Evolutionary conservation across 1,140 invertebrate species (phyloP), one percentile per base, ranked within the genome.

Genomic region (Amphibalanus amphitrite): DNA sequence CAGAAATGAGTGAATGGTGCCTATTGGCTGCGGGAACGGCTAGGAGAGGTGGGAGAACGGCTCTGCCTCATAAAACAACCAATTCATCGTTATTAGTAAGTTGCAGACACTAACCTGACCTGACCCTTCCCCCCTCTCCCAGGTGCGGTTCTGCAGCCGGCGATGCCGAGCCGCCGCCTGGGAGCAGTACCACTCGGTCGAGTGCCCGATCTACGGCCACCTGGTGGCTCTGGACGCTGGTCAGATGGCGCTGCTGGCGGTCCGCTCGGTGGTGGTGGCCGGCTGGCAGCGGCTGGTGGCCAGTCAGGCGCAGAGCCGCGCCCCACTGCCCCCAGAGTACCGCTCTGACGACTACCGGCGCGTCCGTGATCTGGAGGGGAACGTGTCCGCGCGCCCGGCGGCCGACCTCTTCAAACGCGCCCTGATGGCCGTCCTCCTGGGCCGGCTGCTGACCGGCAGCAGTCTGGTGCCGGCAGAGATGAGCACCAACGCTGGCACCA

Each of bases 371-470:
- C 79, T 95, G 26, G 85, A 87, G 26, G 86, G 86, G 28, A 92
- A 95, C 81, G 81, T 84, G 28, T 82, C 88, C 3, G 84, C 86
- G 76, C 82, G 91, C 74, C 81, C 84, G 17, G 77, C 84, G 1
- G 81, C 84, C 29, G 91, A 95, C 84, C 81, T 95, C 25, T 91
- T 94, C 79, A 84, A 86, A 74, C 85, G 89, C 77, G 80, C 86
- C 67, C 78, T 89, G 0, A 86, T 86, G 71, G 85, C 89, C 73
- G 84, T 86, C 15, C 84, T 87, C 38, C 81, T 92, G 69, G 78
- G 88, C 59, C 85, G 88, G 75, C 84, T 87, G 73, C 77, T 95
- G n/a, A 82, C 85, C 72, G 82, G 84, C 73, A 78, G 75, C n/a
- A 77, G 77, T 71, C 79, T 81, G 69, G 29, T 28, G 40, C 72